phyloP scores from a whole-genome alignment of 1,140 invertebrate species.

The Drosophila pandora region DNA sequence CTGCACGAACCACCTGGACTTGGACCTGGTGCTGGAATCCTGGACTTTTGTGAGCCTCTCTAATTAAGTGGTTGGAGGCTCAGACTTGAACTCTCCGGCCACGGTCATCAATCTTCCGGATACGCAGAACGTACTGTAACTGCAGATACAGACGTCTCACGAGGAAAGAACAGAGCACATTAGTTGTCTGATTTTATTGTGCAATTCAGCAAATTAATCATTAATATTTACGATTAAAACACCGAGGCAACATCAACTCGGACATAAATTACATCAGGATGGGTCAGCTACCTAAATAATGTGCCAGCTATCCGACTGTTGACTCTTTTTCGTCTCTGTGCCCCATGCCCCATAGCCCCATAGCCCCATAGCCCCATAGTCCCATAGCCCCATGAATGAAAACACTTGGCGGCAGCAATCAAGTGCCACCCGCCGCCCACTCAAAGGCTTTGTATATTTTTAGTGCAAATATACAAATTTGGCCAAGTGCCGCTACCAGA shows the following conservation, averaged over 20 bases:
- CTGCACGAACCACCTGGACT: conserved; percentile 29
- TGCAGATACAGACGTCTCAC: conserved; percentile 14
- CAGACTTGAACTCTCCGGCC: conserved; percentile 14
- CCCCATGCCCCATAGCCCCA: too few species aligned
- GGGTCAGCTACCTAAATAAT: conserved; percentile 3
- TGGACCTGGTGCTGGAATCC: neutral
- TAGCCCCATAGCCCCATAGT: too few species aligned
- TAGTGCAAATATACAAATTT: conserved; percentile 73
- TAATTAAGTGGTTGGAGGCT: conserved; percentile 64
- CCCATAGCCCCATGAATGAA: conserved; percentile 57
- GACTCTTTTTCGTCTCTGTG: conserved; percentile 56
- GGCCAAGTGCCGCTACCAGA: conserved; percentile 48
- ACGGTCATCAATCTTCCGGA: conserved; percentile 66
- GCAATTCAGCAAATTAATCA: conserved; percentile 64
- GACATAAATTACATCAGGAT: conserved; percentile 64
- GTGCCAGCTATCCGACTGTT: conserved; percentile 43
- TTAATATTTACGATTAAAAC: conserved; percentile 58
- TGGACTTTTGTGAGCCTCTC: conserved; percentile 40
- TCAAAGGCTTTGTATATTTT: conserved; percentile 62
- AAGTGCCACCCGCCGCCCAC: conserved; percentile 15
- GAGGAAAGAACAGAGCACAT: conserved; percentile 10
- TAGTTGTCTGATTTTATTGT: conserved; percentile 37
- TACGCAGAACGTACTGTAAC: neutral
- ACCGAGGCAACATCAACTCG: conserved; percentile 39
- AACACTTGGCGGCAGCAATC: conserved; percentile 74